phyloP scores from a whole-genome alignment of 2,113 vertebrate species.

The Rostratula benghalensis region DNA sequence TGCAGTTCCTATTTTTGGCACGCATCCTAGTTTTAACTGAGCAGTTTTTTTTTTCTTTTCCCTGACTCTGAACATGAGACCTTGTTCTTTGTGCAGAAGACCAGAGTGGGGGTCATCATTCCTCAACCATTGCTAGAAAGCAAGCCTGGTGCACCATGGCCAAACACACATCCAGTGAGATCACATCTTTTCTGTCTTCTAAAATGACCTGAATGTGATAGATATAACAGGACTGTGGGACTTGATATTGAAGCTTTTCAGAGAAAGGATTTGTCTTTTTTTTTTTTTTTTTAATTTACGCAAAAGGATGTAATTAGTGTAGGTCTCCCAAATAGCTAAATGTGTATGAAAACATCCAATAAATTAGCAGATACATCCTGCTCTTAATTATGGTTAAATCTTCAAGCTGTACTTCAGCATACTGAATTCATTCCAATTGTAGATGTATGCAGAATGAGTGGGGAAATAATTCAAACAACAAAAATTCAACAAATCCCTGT shows the following conservation, averaged over 20 bases:
- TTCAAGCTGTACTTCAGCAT: not conserved
- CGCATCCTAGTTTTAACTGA: not conserved
- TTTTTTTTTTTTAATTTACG: not conserved
- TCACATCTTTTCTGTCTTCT: not conserved
- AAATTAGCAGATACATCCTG: not conserved
- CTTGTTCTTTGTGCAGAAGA: not conserved
- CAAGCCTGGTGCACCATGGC: not conserved
- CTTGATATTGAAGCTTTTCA: not conserved
- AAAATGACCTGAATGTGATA: not conserved
- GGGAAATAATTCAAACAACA: not conserved
- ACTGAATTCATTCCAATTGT: not conserved
- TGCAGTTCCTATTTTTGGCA: not conserved
- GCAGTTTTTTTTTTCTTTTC: not conserved
- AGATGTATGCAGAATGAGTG: not conserved
- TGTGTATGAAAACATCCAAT: not conserved
- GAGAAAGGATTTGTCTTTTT: not conserved
- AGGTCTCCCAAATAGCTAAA: not conserved
- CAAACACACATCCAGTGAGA: not conserved
- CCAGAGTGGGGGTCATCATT: fast-evolving
- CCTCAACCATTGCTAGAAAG: not conserved
- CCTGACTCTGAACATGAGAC: not conserved
- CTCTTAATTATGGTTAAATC: not conserved
- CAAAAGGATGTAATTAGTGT: not conserved
- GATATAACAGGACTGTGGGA: too few relatives aligned
- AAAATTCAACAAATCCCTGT: too few relatives aligned